Evolutionary conservation across 2,888 invertebrate genomes (phyloP), one percentile per base, ranked within the genome.

Genomic region (Mimas tiliae): DNA sequence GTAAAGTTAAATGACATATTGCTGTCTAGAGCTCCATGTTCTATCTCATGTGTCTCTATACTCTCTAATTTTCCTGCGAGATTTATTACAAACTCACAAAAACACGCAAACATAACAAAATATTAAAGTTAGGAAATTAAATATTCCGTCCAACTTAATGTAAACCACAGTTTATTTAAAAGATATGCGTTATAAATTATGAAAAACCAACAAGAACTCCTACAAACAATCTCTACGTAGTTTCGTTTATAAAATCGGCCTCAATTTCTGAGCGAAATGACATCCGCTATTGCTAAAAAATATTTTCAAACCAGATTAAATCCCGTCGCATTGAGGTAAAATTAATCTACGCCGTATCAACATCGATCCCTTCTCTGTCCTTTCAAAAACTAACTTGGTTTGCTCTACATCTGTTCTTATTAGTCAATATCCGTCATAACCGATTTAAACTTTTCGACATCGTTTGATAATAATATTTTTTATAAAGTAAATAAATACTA

Each of bases 321-420:
- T 16, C 48, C 50, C 2, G 16, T 19, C 9, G 19, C 50, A 19
- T 19, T 50, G 9, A 8, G 50, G 11, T 50, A 19, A 50, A 50
- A 50, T 19, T 50, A 50, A 45, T 8, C 19, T 8, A 9, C 16
- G 19, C 50, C 2, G 19, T 19, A 50, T 19, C 2, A 0, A 50
- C 50, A 19, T 50, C 0, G 19, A 19, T 50, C 50, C 50, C 50
- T 50, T 50, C 19, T 19, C 7, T 19, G 50, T 50, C 19, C 19
- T 50, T 50, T 50, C 19, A 19, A 8, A 50, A 19, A 50, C 19
- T 19, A 16, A 50, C 19, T 50, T 50, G 9, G 11, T 50, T 50
- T 50, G 50, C 48, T 48, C 48, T 48, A 48, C 48, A 48, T 27
- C 27, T 27, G 27, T 27, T 48, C 16, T n/a, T 48, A 50, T 50